phyloP scores from a whole-genome alignment of 2,113 vertebrate species.

The Archilochus colubris region DNA sequence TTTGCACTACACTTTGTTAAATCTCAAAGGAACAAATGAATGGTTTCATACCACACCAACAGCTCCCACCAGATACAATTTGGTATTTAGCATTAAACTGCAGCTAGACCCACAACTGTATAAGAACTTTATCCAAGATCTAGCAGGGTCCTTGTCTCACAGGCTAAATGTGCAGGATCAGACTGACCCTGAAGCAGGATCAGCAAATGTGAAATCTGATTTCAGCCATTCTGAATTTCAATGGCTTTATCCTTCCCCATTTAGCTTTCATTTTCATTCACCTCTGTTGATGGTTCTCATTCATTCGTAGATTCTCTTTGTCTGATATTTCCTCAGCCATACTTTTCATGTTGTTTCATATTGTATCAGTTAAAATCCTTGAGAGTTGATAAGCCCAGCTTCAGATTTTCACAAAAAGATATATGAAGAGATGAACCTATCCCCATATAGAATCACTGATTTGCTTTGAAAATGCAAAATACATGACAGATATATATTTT shows the following conservation, averaged over 20 bases:
- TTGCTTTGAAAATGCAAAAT: background rate
- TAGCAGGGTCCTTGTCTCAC: background rate
- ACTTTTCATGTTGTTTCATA: background rate
- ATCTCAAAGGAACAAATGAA: background rate
- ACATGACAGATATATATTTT: background rate
- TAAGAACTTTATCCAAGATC: background rate
- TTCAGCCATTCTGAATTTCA: background rate
- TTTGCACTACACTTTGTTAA: background rate
- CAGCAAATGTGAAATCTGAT: background rate
- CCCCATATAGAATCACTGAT: background rate
- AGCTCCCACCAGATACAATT: background rate
- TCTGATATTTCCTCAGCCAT: background rate
- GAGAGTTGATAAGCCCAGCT: background rate
- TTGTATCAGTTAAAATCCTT: background rate
- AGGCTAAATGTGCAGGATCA: background rate
- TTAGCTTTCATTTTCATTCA: slow-evolving; percentile 47
- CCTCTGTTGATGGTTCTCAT: background rate
- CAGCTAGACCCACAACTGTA: background rate
- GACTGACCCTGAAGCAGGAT: background rate
- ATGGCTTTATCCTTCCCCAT: background rate
- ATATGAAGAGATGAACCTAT: background rate
- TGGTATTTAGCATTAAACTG: background rate
- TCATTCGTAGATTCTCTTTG: slow-evolving; percentile 4
- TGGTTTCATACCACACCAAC: background rate
- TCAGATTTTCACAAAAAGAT: background rate